Evolutionary conservation across 1,140 invertebrate species (phyloP), one percentile per base, ranked within the genome.

Genomic region (Drosophila fuyamai): DNA sequence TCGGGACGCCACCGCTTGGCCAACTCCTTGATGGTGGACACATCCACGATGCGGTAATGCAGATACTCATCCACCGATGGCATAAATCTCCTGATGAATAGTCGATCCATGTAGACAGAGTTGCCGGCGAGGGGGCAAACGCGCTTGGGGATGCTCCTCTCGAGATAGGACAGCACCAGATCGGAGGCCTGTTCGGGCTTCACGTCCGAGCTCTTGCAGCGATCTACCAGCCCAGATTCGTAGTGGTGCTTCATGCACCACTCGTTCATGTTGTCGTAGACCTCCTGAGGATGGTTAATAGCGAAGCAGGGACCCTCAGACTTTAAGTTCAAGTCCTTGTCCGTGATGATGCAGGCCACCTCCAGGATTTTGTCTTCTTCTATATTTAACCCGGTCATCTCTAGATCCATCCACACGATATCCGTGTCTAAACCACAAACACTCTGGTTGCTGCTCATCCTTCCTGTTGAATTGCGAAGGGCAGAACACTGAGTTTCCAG

Each of bases 21-120:
- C 74, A 99, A 84, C 93, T 99, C 98, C 93, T 98, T 99, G 1
- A 99, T 93, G 4, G 96, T 95, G 36, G 96, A 97, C 5, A 99
- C 98, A 95, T 99, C 98, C 55, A 99, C 95, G 23, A 98, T 96
- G 85, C 98, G 94, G 93, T 99, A 99, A 93, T 99, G 97, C 59
- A 99, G 93, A 93, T 98, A 97, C 10, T 95, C 85, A 84, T 96
- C 90, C 13, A 98, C 90, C 40, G 76, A 92, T 0, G 97, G 96
- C 95, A 98, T 96, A 78, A 96, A 95, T 93, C 96, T 96, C 1
- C 85, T 71, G 36, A 98, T 72, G 93, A 98, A 98, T 12, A 95
- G 56, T 71, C 96, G 93, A 92, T 99, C 98, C 94, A 96, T 95
- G 81, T 97, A 96, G 7, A 99, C 94, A 57, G 96, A 96, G 93